Evolutionary conservation across 2,113 vertebrate species (phyloP), one percentile per base, ranked within the genome.

Genomic region (Microcebus murinus): DNA sequence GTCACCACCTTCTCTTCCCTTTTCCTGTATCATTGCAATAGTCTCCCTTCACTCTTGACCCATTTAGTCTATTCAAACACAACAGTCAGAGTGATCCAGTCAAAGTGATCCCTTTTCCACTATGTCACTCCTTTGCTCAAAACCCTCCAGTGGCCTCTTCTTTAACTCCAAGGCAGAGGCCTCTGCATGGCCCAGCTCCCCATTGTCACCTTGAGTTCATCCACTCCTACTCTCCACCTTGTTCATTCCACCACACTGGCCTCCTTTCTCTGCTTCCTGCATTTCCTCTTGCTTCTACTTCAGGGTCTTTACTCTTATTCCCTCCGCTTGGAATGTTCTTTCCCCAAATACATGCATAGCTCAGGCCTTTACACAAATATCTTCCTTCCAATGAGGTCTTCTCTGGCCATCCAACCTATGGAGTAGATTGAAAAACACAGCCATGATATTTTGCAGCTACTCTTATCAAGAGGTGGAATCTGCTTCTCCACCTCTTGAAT

Each of bases 381-480:
- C 39, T n/a, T 68, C 25, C 83, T 91, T 94, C 70, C 50, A 29
- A 1, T 31, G 18, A 82, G 15, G 21, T 1, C 20, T 93, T 93
- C 36, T 73, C 79, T 89, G 39, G n/a, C 12, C 50, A 61, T 6
- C 59, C 17, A 92, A 83, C 20, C 55, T 79, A 39, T 1, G 14
- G 39, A 39, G 29, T 55, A 52, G 34, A 36, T 36, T 70, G 48
- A 90, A 96, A 94, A 86, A 73, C 48, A 95, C 4, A 25, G 13
- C 27, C 4, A 36, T 8, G 57, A 15, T 61, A 48, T 45, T 85
- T 92, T 61, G 48, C 7, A 61, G 42, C 2, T 74, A 4, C 10
- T 61, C 71, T 81, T 23, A 15, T 34, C 13, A 79, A 91, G 52
- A 91, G 17, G 5, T 50, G 23, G 71, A 42, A 71, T 81, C 48